Conservation (phyloP, 2,797 vertebrate species). For the Buceros bicornis region DNA sequence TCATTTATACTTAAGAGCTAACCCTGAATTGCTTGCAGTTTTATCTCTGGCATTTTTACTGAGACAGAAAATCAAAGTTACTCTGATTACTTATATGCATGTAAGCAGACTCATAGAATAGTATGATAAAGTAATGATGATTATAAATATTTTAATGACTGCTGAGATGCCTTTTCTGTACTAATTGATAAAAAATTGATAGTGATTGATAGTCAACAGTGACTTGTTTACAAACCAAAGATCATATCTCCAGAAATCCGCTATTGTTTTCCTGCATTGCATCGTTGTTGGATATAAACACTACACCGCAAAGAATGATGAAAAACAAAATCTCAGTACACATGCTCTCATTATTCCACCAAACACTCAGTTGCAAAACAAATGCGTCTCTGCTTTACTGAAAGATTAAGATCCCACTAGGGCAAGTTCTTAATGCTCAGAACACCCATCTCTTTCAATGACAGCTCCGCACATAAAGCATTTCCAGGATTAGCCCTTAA, state of each 20-base stretch:
- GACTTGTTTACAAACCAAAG: background rate
- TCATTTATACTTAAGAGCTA: background rate
- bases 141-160: background rate
- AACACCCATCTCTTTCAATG: background rate
- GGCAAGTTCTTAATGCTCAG: background rate
- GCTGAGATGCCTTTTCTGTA: background rate
- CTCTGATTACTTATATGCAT: background rate
- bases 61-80: slow-evolving; percentile 10
- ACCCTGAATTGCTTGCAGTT: background rate
- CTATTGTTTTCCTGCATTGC: background rate
- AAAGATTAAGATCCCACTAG: slow-evolving; percentile 30
- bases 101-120: background rate
- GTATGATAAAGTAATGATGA: background rate
- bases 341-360: background rate
- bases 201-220: background rate
- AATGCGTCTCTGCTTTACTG: slow-evolving; percentile 11
- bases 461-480: slow-evolving; percentile 1
- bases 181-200: slow-evolving; percentile 14
- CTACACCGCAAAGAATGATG: slow-evolving; percentile 7
- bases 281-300: background rate
- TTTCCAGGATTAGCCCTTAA: slow-evolving; percentile 42
- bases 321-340: slow-evolving; percentile 33
- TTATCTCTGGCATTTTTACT: background rate
- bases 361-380: slow-evolving; percentile 11
- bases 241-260: background rate